Evolutionary conservation across 1,140 invertebrate genomes (phyloP), one percentile per base, ranked within the genome.

Genomic region (Maniola jurtina): DNA sequence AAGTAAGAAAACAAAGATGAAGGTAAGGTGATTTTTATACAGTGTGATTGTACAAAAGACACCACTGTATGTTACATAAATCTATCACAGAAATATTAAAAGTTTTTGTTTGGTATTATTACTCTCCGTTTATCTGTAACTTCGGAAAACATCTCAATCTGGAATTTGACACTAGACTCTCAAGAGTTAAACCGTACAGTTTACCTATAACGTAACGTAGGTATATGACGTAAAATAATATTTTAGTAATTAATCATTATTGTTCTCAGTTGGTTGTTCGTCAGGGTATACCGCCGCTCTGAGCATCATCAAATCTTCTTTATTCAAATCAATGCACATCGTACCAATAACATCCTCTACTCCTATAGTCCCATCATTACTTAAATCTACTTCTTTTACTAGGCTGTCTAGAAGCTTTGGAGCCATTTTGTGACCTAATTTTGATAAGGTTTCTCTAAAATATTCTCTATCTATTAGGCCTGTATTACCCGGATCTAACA

Each of bases 321-420:
- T 78, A 63, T 87, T 89, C 13, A 90, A 73, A 71, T 90, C 88
- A 56, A 89, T 87, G 38, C 85, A 81, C 80, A 90, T 85, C 5
- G 88, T 90, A 15, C 85, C 86, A 10, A 89, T 80, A 11, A 88
- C 77, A 66, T 90, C 88, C 48, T 89, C 88, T 45, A 89, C 75
- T 48, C 84, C 83, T 64, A 90, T 80, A 6, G 81, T 85, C 33
- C 88, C 88, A 67, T 90, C 88, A 65, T 88, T 88, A 52, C 69
- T 76, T 64, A 90, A 75, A 60, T 90, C 88, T 10, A 90, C 86
- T 77, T 90, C 88, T 68, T 88, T 88, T 56, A 90, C 83, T 58
- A 90, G 71, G 68, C 81, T 83, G 66, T 87, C 82, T 14, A 90
- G 34, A 34, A 63, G 68, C 59, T 81, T 86, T 33, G 73, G 73